Evolutionary conservation across 2,113 vertebrate genomes (phyloP), one percentile per base, ranked within the genome.

Genomic region (Vulpes vulpes): DNA sequence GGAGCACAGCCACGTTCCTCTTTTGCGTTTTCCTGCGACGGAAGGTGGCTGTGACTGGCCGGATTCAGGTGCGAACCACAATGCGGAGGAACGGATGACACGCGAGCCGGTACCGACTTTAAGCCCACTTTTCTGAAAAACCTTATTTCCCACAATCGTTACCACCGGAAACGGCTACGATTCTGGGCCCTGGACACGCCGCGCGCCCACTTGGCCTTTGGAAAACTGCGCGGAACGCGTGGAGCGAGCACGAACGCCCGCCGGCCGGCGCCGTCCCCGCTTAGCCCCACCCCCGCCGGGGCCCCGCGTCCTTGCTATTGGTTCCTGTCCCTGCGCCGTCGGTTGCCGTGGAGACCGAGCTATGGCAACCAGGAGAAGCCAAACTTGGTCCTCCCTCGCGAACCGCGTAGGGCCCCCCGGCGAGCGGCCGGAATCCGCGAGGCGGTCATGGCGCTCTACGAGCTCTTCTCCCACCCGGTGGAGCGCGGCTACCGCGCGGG

Each of bases 401-500:
- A 23, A 8, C 5, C 8, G 81, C 62, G 5, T 3, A 2, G 49
- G 15, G n/a, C 16, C 30, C 19, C 0, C 0, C 2, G 8, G 1
- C 5, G 2, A 0, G 30, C 0, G 0, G 27, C 4, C 0, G 4
- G 32, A 8, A 10, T 2, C 4, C 0, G 1, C 0, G 1, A 0
- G 1, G 3, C 0, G 4, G 35, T n/a, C 1, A 99, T 99, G 99
- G 99, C 99, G 0, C 98, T 99, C n/a, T 99, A 99, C 96, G 99
- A 99, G 43, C 98, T 99, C 0, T 99, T 99, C 83, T 99, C 99
- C 0, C 99, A 99, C 16, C 98, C 99, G 12, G 78, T 99, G 2
- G 95, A 99, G 96, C 98, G 98, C 25, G 81, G 98, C 15, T 99
- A 99, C 98, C 99, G 99, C 95, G 99, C 99, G 0, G 99, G 99